A percentile compares a stretch with the other conserved stretches of the same genome.
Evolutionary conservation across 2,797 vertebrate species (phyloP).

Genomic region (Anabacerthia variegaticeps): DNA sequence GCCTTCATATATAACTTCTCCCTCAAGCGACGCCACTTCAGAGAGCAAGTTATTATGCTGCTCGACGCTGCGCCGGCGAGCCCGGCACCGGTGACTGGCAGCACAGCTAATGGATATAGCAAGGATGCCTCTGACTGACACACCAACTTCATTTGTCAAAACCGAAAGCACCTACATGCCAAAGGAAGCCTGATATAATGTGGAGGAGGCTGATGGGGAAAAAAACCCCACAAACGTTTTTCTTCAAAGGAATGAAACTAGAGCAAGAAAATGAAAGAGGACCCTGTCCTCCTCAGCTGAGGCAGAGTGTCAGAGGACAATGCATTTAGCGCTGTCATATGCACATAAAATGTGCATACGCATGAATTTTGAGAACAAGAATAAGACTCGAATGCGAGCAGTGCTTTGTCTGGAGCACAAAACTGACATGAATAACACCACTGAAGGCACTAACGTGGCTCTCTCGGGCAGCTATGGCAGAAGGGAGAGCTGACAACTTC

Average conservation of each 20-base stretch:
- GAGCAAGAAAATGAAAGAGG: neutral
- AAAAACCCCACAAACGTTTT: neutral
- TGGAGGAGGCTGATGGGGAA: neutral
- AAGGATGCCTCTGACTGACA: neutral
- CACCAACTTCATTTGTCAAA: slow-evolving; percentile 25
- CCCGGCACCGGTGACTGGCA: neutral
- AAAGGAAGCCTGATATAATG: neutral
- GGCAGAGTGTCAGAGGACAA: neutral
- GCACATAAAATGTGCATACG: neutral
- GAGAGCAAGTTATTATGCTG: slow-evolving; percentile 32
- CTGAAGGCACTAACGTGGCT: neutral
- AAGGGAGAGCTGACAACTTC: neutral
- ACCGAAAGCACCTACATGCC: neutral
- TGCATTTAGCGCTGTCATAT: neutral
- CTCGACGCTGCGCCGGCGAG: fast-evolving
- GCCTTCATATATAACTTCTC: neutral
- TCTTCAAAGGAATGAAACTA: neutral
- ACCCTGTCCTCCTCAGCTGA: neutral
- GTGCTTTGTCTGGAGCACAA: neutral
- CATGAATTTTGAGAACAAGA: neutral
- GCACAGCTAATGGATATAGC: slow-evolving; percentile 20
- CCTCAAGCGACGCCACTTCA: slow-evolving; percentile 15
- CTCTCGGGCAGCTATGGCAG: neutral
- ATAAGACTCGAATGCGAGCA: neutral
- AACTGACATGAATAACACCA: neutral